Conservation (phyloP, 2,888 invertebrate genomes). For the Heliconius aoede region DNA sequence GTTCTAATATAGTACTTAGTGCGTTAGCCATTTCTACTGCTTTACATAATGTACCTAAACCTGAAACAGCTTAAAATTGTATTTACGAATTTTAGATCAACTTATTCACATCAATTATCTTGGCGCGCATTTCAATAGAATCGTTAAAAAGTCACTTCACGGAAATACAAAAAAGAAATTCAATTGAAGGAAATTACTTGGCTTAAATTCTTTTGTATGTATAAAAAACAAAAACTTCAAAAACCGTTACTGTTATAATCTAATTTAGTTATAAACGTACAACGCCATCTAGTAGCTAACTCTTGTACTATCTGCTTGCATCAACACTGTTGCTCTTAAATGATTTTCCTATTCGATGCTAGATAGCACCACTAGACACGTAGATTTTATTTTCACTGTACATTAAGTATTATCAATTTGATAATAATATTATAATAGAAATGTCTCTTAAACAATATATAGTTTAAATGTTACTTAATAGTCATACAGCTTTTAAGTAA, state of each 20-base stretch:
- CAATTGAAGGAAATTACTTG: not conserved
- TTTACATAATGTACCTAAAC: no score
- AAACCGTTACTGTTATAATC: not conserved
- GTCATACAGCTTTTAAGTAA: not conserved
- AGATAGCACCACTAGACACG: conserved; percentile 1
- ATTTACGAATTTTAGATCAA: not conserved
- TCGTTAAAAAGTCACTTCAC: not conserved
- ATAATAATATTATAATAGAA: not conserved
- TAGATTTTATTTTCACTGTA: not conserved
- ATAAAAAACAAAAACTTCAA: not conserved
- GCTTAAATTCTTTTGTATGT: not conserved
- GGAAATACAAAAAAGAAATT: not conserved
- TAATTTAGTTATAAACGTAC: not conserved
- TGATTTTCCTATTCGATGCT: conserved; percentile 11
- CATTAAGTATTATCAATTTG: not conserved
- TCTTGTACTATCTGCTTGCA: not conserved
- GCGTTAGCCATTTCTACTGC: not conserved
- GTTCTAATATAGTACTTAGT: no score
- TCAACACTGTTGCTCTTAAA: not conserved
- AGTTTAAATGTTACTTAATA: not conserved
- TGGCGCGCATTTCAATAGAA: not conserved
- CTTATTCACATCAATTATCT: not conserved
- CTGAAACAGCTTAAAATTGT: not conserved
- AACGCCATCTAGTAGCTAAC: conserved; percentile 4
- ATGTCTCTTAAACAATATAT: not conserved